Evolutionary conservation across 2,113 vertebrate species (phyloP).

Genomic region (Zosterops japonicus): DNA sequence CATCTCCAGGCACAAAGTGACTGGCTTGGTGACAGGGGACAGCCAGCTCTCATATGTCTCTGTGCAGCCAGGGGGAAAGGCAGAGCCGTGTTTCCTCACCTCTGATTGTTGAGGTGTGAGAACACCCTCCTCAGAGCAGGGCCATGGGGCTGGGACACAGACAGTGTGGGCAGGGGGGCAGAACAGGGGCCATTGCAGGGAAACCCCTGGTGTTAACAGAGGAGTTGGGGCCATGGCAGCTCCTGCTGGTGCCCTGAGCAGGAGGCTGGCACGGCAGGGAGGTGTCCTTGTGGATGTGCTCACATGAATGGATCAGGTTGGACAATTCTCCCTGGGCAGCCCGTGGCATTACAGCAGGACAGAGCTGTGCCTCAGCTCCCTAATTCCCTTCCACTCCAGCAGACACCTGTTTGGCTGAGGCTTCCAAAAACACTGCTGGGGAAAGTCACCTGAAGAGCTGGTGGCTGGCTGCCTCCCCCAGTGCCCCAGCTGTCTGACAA

Average conservation of each 20-base stretch:
- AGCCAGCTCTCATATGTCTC: background rate
- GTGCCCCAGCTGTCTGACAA: background rate
- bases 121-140: background rate
- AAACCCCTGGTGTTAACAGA: background rate
- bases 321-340: background rate
- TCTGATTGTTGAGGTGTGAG: background rate
- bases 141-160: background rate
- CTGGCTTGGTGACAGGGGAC: background rate
- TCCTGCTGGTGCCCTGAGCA: background rate
- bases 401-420: background rate
- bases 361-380: background rate
- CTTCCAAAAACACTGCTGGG: background rate
- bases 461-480: background rate
- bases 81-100: background rate
- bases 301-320: background rate
- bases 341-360: background rate
- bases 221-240: accelerated
- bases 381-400: background rate
- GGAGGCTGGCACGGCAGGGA: background rate
- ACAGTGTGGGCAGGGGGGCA: background rate
- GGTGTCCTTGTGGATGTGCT: background rate
- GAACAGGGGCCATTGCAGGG: background rate
- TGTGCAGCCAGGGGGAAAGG: background rate
- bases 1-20: background rate
- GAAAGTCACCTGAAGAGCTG: background rate